Evolutionary conservation across 1,140 invertebrate species (phyloP), one percentile per base, ranked within the genome.

Genomic region (Zophobas atratus): DNA sequence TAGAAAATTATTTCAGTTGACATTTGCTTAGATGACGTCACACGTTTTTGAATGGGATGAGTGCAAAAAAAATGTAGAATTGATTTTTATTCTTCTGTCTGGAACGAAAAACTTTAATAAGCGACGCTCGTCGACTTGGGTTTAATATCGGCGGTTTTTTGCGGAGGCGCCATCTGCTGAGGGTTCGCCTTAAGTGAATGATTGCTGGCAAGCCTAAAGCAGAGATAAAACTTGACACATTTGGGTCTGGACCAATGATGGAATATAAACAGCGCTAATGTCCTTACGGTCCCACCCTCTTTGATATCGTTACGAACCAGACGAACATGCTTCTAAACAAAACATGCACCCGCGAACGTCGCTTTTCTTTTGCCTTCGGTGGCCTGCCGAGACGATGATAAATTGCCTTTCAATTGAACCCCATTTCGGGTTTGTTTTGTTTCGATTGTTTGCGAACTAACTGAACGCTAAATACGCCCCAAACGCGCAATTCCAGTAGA

Each of bases 361-460:
- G 76, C 80, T 78, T 46, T 75, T 77, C 80, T 83, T 83, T 82
- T 82, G 81, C 81, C 80, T 72, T 67, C 77, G 53, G 70, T 60
- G 76, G 80, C 80, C 81, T 83, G 82, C 81, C 78, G 67, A 77
- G 80, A 81, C 80, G 81, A 81, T 83, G 82, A 83, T 83, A 83
- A 83, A 83, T 83, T 82, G 82, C 80, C 70, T 74, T 83, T 83
- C 82, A 82, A 83, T 83, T 83, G 80, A 70, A 63, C 43, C 77
- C 49, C 51, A 73, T 80, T 78, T 76, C 76, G 75, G 72, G 46
- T 53, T 51, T 79, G 57, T 70, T 76, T 46, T 73, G 46, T 51
- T 51, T 36, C 70, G 48, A 75, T 48, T 75, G 55, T 6, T 20
- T 35, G n/a, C 36, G 33, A 35, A 55, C 49, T 51, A 51, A 51